Percentiles rank a stretch among this genome's conserved stretches.
Conservation (phyloP, 2,113 vertebrate genomes). For the Campylomormyrus numenius region DNA sequence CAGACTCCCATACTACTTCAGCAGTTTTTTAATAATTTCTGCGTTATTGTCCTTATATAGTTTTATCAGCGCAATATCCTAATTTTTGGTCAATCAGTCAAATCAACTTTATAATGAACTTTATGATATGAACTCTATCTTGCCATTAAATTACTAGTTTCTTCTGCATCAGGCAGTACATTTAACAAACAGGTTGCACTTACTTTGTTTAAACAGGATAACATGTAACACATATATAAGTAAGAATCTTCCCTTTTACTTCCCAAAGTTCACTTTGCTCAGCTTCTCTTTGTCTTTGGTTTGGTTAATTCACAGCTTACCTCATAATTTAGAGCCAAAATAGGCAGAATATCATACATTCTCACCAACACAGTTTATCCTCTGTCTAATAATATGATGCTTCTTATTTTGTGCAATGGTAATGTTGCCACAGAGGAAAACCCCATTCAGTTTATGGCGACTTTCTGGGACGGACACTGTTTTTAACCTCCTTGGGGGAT, state of each 20-base stretch:
- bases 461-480: conserved; percentile 24
- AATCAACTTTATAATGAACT: background rate
- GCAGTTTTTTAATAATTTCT: background rate
- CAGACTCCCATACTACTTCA: background rate
- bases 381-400: background rate
- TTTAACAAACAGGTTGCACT: background rate
- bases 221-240: background rate
- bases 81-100: background rate
- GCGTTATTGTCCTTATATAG: background rate
- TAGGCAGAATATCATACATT: background rate
- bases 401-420: background rate
- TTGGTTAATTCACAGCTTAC: background rate
- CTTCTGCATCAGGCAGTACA: background rate
- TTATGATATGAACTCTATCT: background rate
- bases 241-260: background rate
- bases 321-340: background rate
- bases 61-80: background rate
- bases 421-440: background rate
- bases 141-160: background rate
- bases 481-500: conserved; percentile 11
- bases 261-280: background rate
- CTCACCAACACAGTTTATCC: background rate
- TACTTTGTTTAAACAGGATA: background rate
- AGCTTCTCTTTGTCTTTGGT: background rate
- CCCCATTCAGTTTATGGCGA: background rate